Evolutionary conservation across 1,140 invertebrate species (phyloP).

Genomic region (Hylaeus volcanicus): DNA sequence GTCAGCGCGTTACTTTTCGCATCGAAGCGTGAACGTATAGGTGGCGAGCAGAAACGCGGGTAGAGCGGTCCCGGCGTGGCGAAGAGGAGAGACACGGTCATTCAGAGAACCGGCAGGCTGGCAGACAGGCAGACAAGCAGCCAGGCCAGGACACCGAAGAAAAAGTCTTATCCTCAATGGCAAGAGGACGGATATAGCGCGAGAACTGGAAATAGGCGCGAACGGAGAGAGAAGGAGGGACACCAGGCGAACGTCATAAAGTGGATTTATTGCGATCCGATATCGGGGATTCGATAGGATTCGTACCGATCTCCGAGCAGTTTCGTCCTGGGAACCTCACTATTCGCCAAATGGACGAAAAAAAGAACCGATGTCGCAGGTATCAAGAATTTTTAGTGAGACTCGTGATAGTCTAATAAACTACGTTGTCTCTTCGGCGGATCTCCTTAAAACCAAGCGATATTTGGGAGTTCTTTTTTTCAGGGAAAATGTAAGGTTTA

Average conservation of each 20-base stretch:
- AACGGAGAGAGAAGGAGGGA: conserved; percentile 35
- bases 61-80: background rate
- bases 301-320: background rate
- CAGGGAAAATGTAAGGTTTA: background rate
- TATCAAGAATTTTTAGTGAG: no score
- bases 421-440: no score
- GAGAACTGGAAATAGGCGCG: conserved; percentile 66
- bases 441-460: no score
- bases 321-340: conserved; percentile 21
- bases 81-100: conserved; percentile 55
- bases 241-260: conserved; percentile 12
- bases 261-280: conserved; percentile 55
- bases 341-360: conserved; percentile 31
- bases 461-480: no score
- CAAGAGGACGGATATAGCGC: conserved; percentile 57
- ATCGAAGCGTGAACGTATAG: conserved; percentile 30
- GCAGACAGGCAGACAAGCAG: conserved; percentile 26
- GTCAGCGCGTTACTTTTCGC: conserved; percentile 28
- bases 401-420: no score
- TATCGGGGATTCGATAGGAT: conserved; percentile 39
- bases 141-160: conserved; percentile 47
- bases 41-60: background rate
- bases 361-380: background rate
- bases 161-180: conserved; percentile 67
- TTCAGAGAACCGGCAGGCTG: conserved; percentile 65